Base-by-base conservation (phyloP, 2,113 vertebrate species). In the Clupea harengus region DNA sequence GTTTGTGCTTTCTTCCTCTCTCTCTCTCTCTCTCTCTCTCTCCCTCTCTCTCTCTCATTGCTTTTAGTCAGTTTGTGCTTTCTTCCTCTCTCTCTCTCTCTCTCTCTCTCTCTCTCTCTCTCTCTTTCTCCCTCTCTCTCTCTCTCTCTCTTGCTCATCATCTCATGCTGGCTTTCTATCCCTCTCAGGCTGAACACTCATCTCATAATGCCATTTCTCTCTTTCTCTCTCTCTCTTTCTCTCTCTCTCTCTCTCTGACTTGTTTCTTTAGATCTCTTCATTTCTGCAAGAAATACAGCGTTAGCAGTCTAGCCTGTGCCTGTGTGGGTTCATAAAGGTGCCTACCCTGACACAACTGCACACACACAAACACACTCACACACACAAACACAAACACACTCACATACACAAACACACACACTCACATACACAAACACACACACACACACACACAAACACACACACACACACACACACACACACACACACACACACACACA, bases 341-440 rank as follows among this genome's bases (percentile, higher is more conserved):
- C 39, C 1, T 39, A 88, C 83, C 82, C 88, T 86, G 81, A 87
- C 83, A 82, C 20, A 47, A n/a, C n/a, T n/a, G n/a, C n/a, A n/a
- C n/a, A n/a, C n/a, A n/a, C n/a, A 81, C 20, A 67, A 54, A 46
- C 28, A 81, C 83, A 45, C 32, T 67, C 54, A 64, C 57, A n/a
- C 22, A 64, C 57, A 64, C 47, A n/a, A 0, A 64, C 57, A 67
- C 64, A 28, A 7, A 28, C 64, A 67, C 64, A 64, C 85, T 83
- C 39, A 87, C 85, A 88, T 49, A 47, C 15, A 67, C 78, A 52
- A 3, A 52, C 50, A 80, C 85, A 82, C 81, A 49, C 20, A 39
- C 44, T 1, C 39, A 39, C 39, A 39, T 2, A 39, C 39, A 39
- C 39, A 39, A 1, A 39, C 39, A 39, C 39, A 39, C 39, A 39